Evolutionary conservation across 2,113 vertebrate species (phyloP), one percentile per base, ranked within the genome.

Genomic region (Mola mola): DNA sequence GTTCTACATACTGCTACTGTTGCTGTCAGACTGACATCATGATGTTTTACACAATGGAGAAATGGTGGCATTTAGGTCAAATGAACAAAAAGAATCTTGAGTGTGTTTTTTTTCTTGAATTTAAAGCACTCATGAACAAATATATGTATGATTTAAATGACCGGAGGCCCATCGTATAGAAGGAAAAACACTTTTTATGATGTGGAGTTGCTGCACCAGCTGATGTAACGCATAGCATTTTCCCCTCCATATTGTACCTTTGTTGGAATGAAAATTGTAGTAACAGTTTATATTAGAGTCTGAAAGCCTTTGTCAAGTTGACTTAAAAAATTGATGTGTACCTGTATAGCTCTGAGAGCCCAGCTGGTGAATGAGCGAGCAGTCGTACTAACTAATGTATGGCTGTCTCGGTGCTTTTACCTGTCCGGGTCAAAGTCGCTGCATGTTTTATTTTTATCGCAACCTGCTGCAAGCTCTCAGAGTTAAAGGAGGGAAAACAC

Each of bases 231-330:
- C 8, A 34, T 47, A 41, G 25, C 43, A 34, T 58, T 67, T 71
- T 61, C 74, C 36, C 51, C 79, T 87, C 72, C 76, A 71, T 69
- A n/a, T n/a, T n/a, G 22, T 10, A 49, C 46, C 55, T 84, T 83
- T 81, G 69, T 61, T 36, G 22, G 38, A 55, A 55, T 16, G 17
- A 50, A 62, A 55, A 53, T 21, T 2, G 41, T 12, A 29, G 0
- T 1, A 57, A 52, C 58, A 19, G 42, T 61, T 47, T 67, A 67
- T 66, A 52, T 81, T 49, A 66, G 70, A 53, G 34, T 61, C 79
- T 83, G 79, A 90, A 88, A 91, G 90, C 90, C 87, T 90, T 89
- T 83, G 81, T 88, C 85, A 85, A 88, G 83, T 78, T 6, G 20
- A 44, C 26, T 40, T 88, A 36, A 90, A 92, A 89, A 74, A 91